Evolutionary conservation across 1,140 invertebrate genomes (phyloP).

Genomic region (Zaprionus kolodkinae): DNA sequence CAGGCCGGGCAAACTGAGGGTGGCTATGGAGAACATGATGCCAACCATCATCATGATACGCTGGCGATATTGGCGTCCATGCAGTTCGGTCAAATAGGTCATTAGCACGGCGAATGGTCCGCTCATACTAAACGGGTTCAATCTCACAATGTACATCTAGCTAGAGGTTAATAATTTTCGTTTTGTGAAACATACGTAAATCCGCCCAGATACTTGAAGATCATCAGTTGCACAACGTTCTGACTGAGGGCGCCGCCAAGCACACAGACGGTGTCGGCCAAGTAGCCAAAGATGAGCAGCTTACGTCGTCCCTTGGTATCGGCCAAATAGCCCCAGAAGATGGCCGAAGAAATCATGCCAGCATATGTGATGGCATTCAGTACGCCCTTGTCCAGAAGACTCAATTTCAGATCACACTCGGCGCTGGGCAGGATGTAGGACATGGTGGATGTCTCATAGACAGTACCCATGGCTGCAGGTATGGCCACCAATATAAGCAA

Average conservation of each 20-base stretch:
- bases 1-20: constrained; percentile 85
- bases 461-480: constrained; percentile 88
- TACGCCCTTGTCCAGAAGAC: constrained; percentile 88
- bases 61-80: constrained; percentile 87
- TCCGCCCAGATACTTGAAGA: constrained; percentile 90
- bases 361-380: constrained; percentile 88
- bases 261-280: constrained; percentile 89
- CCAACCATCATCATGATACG: constrained; percentile 87
- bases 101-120: constrained; percentile 90
- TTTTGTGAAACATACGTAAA: constrained; percentile 87
- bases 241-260: constrained; percentile 89
- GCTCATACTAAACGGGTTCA: constrained; percentile 86
- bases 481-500: constrained; percentile 87
- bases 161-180: constrained; percentile 6
- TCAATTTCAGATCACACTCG: constrained; percentile 89
- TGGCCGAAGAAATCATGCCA: constrained; percentile 88
- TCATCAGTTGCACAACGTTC: constrained; percentile 88
- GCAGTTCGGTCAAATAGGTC: constrained; percentile 89
- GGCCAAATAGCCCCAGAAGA: constrained; percentile 92
- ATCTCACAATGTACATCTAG: constrained; percentile 46
- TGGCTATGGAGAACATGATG: constrained; percentile 87
- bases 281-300: constrained; percentile 89
- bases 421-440: constrained; percentile 89
- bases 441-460: constrained; percentile 88
- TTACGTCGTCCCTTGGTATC: constrained; percentile 90